Conservation (phyloP, 2,113 vertebrate genomes). For the Propithecus coquereli region DNA sequence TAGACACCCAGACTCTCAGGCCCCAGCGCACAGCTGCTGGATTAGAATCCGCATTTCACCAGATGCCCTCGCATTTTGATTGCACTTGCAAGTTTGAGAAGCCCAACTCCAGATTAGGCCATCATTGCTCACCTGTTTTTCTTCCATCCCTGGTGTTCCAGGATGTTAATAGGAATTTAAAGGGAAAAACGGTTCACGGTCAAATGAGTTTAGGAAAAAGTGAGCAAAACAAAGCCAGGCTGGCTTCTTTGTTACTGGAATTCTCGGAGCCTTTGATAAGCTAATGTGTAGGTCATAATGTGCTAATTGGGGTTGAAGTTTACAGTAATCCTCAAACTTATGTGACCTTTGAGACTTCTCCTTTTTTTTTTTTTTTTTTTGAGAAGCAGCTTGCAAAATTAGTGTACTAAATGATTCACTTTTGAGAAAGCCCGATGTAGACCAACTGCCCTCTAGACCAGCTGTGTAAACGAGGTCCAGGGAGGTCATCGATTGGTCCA, state of each 20-base stretch:
- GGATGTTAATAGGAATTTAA: not conserved
- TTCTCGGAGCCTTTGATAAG: not conserved
- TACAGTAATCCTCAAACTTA: not conserved
- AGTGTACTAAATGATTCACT: not conserved
- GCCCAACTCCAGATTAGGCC: not conserved
- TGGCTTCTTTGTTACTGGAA: not conserved
- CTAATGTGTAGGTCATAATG: not conserved
- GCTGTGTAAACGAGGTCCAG: not conserved
- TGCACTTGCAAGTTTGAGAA: not conserved
- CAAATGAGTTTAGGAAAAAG: not conserved
- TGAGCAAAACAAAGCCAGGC: not conserved
- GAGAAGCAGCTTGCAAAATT: not conserved
- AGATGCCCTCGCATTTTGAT: rapidly evolving
- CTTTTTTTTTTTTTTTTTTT: not conserved
- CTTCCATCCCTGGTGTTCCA: not conserved
- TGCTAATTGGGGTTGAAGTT: not conserved
- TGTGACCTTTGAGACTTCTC: not conserved
- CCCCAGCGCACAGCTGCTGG: not conserved
- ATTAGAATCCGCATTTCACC: not conserved
- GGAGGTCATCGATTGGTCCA: not conserved
- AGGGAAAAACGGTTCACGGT: not conserved
- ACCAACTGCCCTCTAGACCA: not conserved
- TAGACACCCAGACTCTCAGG: not conserved
- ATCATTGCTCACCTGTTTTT: not conserved
- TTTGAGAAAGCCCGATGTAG: not conserved